phyloP scores from a whole-genome alignment of 2,888 invertebrate species.

The Cheilosia vulpina region DNA sequence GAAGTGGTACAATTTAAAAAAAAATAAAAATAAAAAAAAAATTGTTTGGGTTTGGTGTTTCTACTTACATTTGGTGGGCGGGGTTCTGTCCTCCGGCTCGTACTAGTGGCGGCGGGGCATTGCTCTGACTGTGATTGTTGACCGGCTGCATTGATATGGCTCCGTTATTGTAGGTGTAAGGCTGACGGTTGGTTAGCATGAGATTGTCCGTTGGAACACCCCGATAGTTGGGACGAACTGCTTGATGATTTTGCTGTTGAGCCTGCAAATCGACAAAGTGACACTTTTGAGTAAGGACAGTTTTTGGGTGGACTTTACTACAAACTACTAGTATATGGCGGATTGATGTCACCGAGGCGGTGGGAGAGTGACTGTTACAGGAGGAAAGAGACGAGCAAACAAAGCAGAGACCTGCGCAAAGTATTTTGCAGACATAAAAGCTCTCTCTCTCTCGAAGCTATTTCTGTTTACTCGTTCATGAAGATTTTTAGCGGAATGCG shows the following conservation, averaged over 20 bases:
- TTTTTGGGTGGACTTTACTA: neutral
- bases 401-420: too few species aligned
- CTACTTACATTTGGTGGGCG: constrained; percentile 81
- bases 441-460: too few species aligned
- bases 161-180: constrained; percentile 81
- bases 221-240: constrained; percentile 77
- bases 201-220: constrained; percentile 80
- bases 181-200: constrained; percentile 80
- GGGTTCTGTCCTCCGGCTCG: constrained; percentile 84
- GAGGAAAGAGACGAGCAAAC: too few species aligned
- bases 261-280: constrained; percentile 45
- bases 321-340: too few species aligned
- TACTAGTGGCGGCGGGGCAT: constrained; percentile 86
- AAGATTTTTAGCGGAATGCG: too few species aligned
- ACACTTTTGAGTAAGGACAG: too few species aligned
- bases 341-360: too few species aligned
- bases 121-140: constrained; percentile 81
- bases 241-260: constrained; percentile 61
- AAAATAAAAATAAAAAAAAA: constrained; percentile 8
- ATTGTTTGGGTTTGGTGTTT: constrained; percentile 8
- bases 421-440: too few species aligned
- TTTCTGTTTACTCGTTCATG: too few species aligned
- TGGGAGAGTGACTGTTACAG: too few species aligned
- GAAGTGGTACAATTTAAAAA: constrained; percentile 70
- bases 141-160: constrained; percentile 82